phyloP scores from a whole-genome alignment of 2,888 invertebrate species.

The Drosophila anomalata region DNA sequence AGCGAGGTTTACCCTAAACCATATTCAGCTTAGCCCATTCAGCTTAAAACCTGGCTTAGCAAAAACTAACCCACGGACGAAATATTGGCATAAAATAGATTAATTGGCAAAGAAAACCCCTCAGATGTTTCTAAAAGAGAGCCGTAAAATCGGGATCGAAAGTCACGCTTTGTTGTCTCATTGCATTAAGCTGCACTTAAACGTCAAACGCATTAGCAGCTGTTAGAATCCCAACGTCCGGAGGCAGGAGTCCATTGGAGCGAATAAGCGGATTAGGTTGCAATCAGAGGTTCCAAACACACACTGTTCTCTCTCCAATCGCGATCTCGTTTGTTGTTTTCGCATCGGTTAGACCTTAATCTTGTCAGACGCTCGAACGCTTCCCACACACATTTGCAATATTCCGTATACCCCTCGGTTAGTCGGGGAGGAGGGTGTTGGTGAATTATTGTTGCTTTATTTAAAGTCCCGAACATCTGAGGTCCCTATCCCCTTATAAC shows the following conservation, averaged over 20 bases:
- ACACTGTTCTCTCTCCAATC: not conserved
- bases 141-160: slow-evolving; percentile 17
- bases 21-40: not conserved
- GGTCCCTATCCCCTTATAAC: not conserved
- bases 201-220: slow-evolving; percentile 71
- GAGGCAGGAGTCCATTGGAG: slow-evolving; percentile 52
- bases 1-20: not conserved
- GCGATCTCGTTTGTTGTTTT: slow-evolving; percentile 44
- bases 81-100: too few species aligned
- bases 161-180: slow-evolving; percentile 61
- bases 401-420: slow-evolving; percentile 2
- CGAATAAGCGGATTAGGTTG: slow-evolving; percentile 79
- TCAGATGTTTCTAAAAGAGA: not conserved
- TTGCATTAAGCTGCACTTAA: slow-evolving; percentile 69
- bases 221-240: slow-evolving; percentile 46
- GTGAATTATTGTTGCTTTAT: slow-evolving; percentile 77
- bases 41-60: too few species aligned
- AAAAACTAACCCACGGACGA: too few species aligned
- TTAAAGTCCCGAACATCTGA: slow-evolving; percentile 45
- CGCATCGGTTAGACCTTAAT: slow-evolving; percentile 77
- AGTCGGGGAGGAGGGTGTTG: slow-evolving; percentile 30
- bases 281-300: slow-evolving; percentile 57
- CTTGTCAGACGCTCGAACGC: slow-evolving; percentile 76
- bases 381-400: slow-evolving; percentile 62
- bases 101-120: not conserved